phyloP scores from a whole-genome alignment of 1,140 invertebrate species.

The Nebria ingens region DNA sequence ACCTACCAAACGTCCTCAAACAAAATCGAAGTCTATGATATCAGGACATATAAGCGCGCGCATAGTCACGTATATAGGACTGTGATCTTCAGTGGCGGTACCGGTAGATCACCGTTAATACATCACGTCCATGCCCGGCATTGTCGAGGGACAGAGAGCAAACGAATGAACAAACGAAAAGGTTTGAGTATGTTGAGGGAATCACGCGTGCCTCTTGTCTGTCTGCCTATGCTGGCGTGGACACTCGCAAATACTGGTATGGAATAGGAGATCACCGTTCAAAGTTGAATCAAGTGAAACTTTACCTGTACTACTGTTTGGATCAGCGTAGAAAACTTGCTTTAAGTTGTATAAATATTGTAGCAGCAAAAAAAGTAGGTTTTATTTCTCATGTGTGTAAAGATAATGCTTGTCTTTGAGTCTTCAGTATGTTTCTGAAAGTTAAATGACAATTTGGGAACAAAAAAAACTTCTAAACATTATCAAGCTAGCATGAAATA shows the following conservation, averaged over 20 bases:
- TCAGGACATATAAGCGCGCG: background rate
- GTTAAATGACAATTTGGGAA: background rate
- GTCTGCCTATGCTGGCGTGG: no score
- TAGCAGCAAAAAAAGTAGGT: background rate
- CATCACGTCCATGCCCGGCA: constrained; percentile 2
- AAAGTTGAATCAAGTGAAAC: background rate
- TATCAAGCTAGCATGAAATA: background rate
- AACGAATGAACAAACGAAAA: background rate
- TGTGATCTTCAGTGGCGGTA: background rate
- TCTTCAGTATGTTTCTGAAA: background rate
- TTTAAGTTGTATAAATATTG: no score
- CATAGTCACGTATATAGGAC: background rate
- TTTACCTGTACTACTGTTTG: background rate
- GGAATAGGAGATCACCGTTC: background rate
- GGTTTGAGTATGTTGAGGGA: background rate
- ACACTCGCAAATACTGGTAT: background rate
- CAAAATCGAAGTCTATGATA: no score
- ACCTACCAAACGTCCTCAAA: no score
- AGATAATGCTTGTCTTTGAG: background rate
- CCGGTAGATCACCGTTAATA: constrained; percentile 6
- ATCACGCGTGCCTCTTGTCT: no score
- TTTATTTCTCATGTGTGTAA: background rate
- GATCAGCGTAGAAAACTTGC: no score
- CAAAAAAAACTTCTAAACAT: background rate
- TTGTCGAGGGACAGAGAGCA: background rate